These are phyloP conservation scores for Anadara kagoshimensis DNA, from an alignment of 1,140 invertebrate species.

Conservation along the genomic window DNA sequence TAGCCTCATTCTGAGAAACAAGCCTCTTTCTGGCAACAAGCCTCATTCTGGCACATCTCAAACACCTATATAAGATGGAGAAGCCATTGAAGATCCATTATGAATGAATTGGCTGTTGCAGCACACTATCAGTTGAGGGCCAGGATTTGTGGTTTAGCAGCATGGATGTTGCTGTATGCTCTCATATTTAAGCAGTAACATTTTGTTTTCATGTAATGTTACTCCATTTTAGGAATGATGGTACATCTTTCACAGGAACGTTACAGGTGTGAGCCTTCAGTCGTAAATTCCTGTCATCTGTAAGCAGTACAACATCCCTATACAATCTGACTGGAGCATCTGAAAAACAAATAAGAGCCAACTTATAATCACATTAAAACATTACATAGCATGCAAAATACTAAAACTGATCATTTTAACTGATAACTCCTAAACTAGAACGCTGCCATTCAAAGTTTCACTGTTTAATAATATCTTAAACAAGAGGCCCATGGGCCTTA, in stretches of 20 bases:
- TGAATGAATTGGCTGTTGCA: too few relatives aligned
- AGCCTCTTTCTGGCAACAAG: too few relatives aligned
- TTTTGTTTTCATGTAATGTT: slow-evolving; percentile 58
- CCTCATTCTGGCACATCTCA: too few relatives aligned
- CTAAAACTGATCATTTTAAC: neutral
- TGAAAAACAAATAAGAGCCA: slow-evolving; percentile 33
- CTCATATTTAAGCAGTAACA: neutral
- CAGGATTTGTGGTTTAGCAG: too few relatives aligned
- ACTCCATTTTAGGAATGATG: slow-evolving; percentile 92
- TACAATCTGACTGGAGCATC: slow-evolving; percentile 76
- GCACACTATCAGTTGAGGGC: too few relatives aligned
- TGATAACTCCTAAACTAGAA: too few relatives aligned
- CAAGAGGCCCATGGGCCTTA: too few relatives aligned
- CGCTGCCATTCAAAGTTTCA: too few relatives aligned
- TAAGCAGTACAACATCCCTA: slow-evolving; percentile 92
- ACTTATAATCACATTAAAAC: neutral
- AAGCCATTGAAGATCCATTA: too few relatives aligned
- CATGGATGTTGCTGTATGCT: neutral
- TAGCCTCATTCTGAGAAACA: too few relatives aligned
- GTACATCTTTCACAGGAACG: slow-evolving; percentile 90
- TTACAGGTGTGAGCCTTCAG: slow-evolving; percentile 94
- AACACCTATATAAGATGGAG: too few relatives aligned
- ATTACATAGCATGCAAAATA: neutral
- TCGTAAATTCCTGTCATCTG: slow-evolving; percentile 94
- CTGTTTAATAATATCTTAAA: too few relatives aligned